Evolutionary conservation across 2,888 invertebrate species (phyloP), one percentile per base, ranked within the genome.

Genomic region (Trachelus troglodyta): DNA sequence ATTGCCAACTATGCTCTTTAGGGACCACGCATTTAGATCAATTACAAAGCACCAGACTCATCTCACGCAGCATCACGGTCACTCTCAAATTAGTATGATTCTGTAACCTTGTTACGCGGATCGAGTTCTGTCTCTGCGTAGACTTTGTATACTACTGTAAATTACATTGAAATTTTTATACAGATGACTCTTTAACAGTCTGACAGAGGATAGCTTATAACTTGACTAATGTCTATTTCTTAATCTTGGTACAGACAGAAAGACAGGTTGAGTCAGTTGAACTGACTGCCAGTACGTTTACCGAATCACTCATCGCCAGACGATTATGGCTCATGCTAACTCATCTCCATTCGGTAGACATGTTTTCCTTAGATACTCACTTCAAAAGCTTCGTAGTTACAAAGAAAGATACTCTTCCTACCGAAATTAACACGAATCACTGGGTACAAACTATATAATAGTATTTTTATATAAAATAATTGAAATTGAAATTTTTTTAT

Each of bases 21-120:
- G 69, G 77, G 11, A 68, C 34, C 69, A n/a, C 40, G 74, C 76
- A 69, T 77, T 76, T 74, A 35, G 74, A 74, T 74, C 74, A 77
- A 77, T 77, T 77, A 77, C 74, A 37, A 74, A 31, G 69, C 77
- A 74, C 33, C 74, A 35, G 77, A 31, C 74, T 34, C 74, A 74
- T 74, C 74, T 74, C 74, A 33, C 77, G 37, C 69, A 37, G 74
- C 74, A 73, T 73, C 77, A 74, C 77, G 76, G 73, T 73, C 76
- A 75, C 34, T 76, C 68, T 76, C 34, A 74, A 74, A 77, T 77
- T 74, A 34, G 73, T 77, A 56, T 56, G 77, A 74, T 74, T 69
- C 69, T 74, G 77, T 74, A 69, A 69, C 77, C 77, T 77, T 77
- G 77, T 74, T 56, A 56, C 56, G 56, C 56, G 56, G 56, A 56